A percentile compares a stretch with the other conserved stretches of the same genome.
These are phyloP conservation scores for Alviniconcha marisindica DNA, from an alignment of 1,140 invertebrate species.

Conservation along the genomic window DNA sequence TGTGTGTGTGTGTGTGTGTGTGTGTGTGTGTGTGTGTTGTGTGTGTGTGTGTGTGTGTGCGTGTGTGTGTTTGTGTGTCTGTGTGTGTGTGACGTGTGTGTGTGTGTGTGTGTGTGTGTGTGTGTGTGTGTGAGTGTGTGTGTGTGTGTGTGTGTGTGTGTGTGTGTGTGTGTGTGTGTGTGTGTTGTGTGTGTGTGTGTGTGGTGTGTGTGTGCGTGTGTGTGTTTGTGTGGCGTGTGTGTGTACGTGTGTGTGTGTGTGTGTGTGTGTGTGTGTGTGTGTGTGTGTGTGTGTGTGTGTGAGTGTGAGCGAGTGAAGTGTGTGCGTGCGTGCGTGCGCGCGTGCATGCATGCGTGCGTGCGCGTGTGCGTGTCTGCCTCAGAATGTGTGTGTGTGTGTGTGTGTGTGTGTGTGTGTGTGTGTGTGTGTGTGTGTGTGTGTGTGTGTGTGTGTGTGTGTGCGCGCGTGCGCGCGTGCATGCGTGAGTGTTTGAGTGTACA, in stretches of 20 bases:
- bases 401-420: no score
- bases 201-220: no score
- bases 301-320: background rate
- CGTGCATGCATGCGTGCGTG: background rate
- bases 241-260: background rate
- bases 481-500: no score
- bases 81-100: background rate
- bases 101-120: background rate
- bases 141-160: background rate
- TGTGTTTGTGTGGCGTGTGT: no score
- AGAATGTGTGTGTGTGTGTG: background rate
- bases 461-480: background rate
- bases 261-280: background rate
- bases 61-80: background rate
- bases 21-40: background rate
- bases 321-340: background rate
- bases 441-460: background rate
- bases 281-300: background rate
- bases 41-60: background rate
- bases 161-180: background rate
- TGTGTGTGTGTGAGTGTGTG: background rate
- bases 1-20: background rate
- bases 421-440: conserved; percentile 16
- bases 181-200: no score
- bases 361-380: background rate